Base-by-base conservation (phyloP, 53 echinoderm and acorn worm genomes). In the Temnopleurus reevesii region DNA sequence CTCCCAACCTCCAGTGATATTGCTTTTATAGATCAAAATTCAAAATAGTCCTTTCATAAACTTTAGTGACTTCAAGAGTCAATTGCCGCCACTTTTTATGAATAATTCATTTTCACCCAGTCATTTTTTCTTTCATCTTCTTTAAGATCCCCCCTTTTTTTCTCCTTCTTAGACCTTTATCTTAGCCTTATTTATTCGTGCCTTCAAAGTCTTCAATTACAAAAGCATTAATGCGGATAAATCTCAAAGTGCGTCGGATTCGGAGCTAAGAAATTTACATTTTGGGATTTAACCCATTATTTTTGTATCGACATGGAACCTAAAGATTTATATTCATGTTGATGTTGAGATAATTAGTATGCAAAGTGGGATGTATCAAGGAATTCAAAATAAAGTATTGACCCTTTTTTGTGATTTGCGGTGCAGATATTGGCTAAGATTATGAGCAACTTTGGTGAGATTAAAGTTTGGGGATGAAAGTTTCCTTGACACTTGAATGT, bases 1-100 rank as follows among this genome's bases (percentile, higher is more conserved):
- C 41, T 15, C 1, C 21, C 23, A 4, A 17, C 15, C 15, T 0
- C 7, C 17, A 1, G 13, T 34, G 57, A 33, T 55, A 56, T 83
- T 83, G 30, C 83, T 55, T 83, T 55, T 83, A 55, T 21, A 26
- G 57, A 83, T 83, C 83, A 83, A 83, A 83, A 83, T 83, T 83
- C 56, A 83, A 83, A 83, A 49, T 35, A 36, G 49, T 30, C 57
- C 83, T 55, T 83, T 83, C 83, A 55, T 3, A 38, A 36, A 9
- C n/a, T 83, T 51, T 35, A 30, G 23, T 13, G n/a, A n/a, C 83
- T 35, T 83, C 83, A 56, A 83, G 55, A 83, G 83, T 83, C 83
- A 83, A 15, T 35, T 21, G 56, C 56, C 83, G 83, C 55, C 55
- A 83, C 34, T 33, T 83, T 7, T 13, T 23, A 83, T 83, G 83